Percentiles rank a stretch among this genome's conserved stretches.
Evolutionary conservation across 2,797 vertebrate genomes (phyloP).

Genomic region (Rallus crepitans): DNA sequence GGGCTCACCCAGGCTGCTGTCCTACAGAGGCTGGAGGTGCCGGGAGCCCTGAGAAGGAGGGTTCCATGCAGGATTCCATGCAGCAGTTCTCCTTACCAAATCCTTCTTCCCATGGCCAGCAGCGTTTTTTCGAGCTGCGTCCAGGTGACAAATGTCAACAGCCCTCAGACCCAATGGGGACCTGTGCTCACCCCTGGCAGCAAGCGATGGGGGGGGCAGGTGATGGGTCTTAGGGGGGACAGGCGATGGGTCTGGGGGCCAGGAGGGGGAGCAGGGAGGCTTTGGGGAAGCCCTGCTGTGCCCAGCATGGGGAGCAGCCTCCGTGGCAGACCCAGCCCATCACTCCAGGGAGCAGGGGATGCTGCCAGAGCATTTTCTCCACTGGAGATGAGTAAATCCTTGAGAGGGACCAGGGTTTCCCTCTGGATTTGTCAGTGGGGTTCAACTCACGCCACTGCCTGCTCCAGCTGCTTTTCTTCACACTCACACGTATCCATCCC

Average conservation of each 20-base stretch:
- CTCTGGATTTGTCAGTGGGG: background rate
- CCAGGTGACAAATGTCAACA: background rate
- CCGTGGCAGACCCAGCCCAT: background rate
- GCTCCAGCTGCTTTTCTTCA: background rate
- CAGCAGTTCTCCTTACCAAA: background rate
- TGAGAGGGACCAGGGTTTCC: background rate
- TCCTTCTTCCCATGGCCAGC: background rate
- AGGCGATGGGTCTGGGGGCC: background rate
- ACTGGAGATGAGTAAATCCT: background rate
- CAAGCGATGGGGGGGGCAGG: background rate
- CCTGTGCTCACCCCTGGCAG: background rate
- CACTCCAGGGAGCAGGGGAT: rapidly evolving
- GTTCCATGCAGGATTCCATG: background rate
- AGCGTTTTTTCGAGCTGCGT: background rate
- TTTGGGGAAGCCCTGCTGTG: background rate
- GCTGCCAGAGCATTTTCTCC: background rate
- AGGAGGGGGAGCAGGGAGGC: background rate
- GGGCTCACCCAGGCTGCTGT: no score
- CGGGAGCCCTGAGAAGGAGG: rapidly evolving
- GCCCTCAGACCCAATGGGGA: no score
- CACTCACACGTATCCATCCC: background rate
- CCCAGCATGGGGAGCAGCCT: background rate
- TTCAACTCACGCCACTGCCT: background rate
- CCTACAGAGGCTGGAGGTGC: no score
- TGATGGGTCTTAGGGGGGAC: background rate